Percentiles rank a stretch among this genome's conserved stretches.
Evolutionary conservation across 1,140 invertebrate species (phyloP).

Genomic region (Drosophila repletoides): DNA sequence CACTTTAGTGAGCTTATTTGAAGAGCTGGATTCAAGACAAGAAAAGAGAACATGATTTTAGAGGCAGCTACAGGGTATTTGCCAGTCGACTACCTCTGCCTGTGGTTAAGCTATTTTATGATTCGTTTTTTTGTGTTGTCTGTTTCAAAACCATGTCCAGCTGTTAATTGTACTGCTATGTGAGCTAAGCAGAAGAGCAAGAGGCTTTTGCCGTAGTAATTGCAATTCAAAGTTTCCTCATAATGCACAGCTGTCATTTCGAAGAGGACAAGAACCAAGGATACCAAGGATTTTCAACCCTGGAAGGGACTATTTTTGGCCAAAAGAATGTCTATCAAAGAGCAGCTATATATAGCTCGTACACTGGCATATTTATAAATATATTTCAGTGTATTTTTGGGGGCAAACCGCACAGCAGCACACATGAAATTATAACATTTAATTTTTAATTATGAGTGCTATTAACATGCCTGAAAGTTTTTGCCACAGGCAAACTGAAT

Average conservation of each 20-base stretch:
- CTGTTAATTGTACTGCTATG: conserved; percentile 32
- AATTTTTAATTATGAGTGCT: conserved; percentile 78
- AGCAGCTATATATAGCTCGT: no score
- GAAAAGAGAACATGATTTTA: no score
- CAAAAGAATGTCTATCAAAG: no score
- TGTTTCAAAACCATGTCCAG: conserved; percentile 44
- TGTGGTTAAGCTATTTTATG: no score
- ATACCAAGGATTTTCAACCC: no score
- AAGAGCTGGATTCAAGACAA: no score
- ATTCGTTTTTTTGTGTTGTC: conserved; percentile 1
- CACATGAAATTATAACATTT: conserved; percentile 71
- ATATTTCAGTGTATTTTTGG: conserved; percentile 18
- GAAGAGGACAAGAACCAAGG: no score
- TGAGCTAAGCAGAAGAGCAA: background rate
- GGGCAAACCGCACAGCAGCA: conserved; percentile 58
- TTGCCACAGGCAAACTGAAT: conserved; percentile 54
- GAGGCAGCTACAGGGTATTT: no score
- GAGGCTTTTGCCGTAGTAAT: conserved; percentile 24
- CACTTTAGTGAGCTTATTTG: no score
- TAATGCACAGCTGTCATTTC: conserved; percentile 15
- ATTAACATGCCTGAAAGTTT: conserved; percentile 73
- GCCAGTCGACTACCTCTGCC: no score
- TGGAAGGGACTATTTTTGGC: no score
- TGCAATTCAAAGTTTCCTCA: conserved; percentile 51
- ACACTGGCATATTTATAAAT: background rate